A percentile compares a stretch with the other conserved stretches of the same genome.
These are phyloP conservation scores for Oreochromis niloticus DNA, from an alignment of 2,113 vertebrate species.

Conservation along the genomic window DNA sequence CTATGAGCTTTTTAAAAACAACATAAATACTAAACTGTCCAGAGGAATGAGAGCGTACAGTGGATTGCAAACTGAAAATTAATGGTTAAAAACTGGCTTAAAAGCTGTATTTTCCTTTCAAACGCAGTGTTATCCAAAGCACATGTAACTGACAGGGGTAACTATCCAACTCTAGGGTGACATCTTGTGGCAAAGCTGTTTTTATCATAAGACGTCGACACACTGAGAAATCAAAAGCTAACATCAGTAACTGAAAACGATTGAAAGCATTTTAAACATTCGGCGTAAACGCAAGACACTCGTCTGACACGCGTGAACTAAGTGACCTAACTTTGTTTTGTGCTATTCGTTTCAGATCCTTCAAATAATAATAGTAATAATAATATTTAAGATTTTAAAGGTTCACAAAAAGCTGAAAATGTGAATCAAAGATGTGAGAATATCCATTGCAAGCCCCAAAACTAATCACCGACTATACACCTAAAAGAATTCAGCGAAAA, in stretches of 20 bases:
- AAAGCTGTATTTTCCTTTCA: not conserved
- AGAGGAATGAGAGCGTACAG: constrained; percentile 2
- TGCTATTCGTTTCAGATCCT: constrained; percentile 68
- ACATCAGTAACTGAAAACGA: not conserved
- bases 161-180: not conserved
- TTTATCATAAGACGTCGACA: not conserved
- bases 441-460: constrained; percentile 61
- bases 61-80: constrained; percentile 14
- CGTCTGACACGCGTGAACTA: constrained; percentile 32
- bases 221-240: not conserved
- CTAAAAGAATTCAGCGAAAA: constrained; percentile 62
- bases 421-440: constrained; percentile 46
- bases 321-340: constrained; percentile 57
- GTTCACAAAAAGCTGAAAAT: constrained; percentile 32
- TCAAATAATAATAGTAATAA: constrained; percentile 22
- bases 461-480: constrained; percentile 68
- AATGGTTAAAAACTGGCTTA: not conserved
- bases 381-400: constrained; percentile 19
- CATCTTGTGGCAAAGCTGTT: constrained; percentile 11
- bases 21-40: constrained; percentile 6
- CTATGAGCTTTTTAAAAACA: not conserved
- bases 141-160: not conserved
- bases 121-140: not conserved
- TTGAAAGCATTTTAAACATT: not conserved
- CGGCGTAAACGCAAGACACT: not conserved